A percentile compares a stretch with the other conserved stretches of the same genome.
These are phyloP conservation scores for Gasterosteus nipponicus DNA, from an alignment of 2,113 vertebrate genomes.

Conservation along the genomic window DNA sequence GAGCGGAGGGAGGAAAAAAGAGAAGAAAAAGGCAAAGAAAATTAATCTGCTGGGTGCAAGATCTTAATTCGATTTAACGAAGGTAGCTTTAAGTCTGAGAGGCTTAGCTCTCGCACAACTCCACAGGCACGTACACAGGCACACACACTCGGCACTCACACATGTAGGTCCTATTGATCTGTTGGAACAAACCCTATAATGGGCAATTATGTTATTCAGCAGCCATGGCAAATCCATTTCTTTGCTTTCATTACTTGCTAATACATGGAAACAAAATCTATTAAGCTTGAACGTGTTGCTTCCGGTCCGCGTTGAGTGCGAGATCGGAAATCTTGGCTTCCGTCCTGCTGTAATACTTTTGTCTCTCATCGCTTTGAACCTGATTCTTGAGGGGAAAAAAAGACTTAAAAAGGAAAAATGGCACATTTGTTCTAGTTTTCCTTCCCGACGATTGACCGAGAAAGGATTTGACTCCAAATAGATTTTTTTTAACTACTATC, in stretches of 20 bases:
- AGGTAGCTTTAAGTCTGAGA: slow-evolving; percentile 70
- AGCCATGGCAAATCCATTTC: slow-evolving; percentile 75
- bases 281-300: slow-evolving; percentile 63
- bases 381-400: slow-evolving; percentile 16
- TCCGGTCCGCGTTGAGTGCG: slow-evolving; percentile 68
- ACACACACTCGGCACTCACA: slow-evolving; percentile 58
- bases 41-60: slow-evolving; percentile 79
- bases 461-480: slow-evolving; percentile 6
- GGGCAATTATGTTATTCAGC: slow-evolving; percentile 73
- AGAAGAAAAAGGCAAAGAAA: slow-evolving; percentile 71
- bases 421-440: slow-evolving; percentile 25
- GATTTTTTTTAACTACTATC: neutral
- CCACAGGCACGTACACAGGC: slow-evolving; percentile 55
- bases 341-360: slow-evolving; percentile 49
- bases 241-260: slow-evolving; percentile 71
- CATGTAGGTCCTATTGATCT: slow-evolving; percentile 76
- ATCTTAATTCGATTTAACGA: slow-evolving; percentile 83
- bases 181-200: slow-evolving; percentile 78
- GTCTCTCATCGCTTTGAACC: slow-evolving; percentile 54
- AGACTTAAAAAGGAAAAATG: slow-evolving; percentile 37
- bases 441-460: slow-evolving; percentile 9
- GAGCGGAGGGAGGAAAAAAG: slow-evolving; percentile 49
- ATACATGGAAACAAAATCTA: slow-evolving; percentile 72
- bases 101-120: slow-evolving; percentile 68
- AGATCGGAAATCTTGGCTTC: slow-evolving; percentile 72